Conservation (phyloP, 2,113 vertebrate species). For the Nicator chloris region DNA sequence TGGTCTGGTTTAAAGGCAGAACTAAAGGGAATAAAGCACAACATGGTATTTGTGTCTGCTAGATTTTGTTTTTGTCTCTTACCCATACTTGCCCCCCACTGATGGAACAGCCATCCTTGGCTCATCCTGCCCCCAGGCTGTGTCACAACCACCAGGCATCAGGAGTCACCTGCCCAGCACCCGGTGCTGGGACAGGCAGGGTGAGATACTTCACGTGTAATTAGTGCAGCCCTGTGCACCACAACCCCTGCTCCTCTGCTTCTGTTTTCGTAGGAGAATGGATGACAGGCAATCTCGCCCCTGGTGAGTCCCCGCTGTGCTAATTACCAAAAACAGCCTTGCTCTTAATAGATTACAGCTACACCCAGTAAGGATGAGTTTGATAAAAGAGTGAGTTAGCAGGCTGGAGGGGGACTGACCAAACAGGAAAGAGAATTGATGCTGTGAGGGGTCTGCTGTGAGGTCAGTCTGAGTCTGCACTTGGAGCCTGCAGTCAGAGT, state of each 20-base stretch:
- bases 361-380: neutral
- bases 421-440: neutral
- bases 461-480: neutral
- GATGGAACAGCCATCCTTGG: neutral
- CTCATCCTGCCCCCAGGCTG: neutral
- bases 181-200: fast-evolving
- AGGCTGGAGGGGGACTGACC: no score
- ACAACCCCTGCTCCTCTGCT: neutral
- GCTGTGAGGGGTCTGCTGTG: neutral
- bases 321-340: neutral
- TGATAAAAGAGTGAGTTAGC: neutral
- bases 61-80: neutral
- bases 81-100: fast-evolving
- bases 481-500: neutral
- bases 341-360: neutral
- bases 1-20: neutral
- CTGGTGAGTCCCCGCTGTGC: neutral
- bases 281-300: neutral
- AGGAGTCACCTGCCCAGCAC: fast-evolving
- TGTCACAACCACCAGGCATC: neutral
- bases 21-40: neutral
- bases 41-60: neutral
- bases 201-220: neutral
- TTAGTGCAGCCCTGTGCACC: neutral
- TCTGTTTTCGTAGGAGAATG: neutral